Evolutionary conservation across 2,797 vertebrate species (phyloP), one percentile per base, ranked within the genome.

Genomic region (Malurus leucopterus): DNA sequence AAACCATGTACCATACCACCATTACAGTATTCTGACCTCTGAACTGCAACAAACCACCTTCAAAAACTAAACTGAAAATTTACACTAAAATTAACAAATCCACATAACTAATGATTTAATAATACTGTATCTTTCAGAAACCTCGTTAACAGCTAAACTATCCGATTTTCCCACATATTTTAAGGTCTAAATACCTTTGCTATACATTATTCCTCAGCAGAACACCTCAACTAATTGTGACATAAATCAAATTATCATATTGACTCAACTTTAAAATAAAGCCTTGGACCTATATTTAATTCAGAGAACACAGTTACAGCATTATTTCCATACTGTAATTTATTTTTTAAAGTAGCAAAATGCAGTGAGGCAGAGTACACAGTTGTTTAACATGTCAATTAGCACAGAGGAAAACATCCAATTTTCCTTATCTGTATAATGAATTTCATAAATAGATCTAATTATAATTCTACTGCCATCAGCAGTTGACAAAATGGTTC

Each of bases 391-490:
- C 13, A 32, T 86, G 64, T 88, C 91, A 96, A 86, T 83, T 92
- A 95, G 75, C 53, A 89, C 4, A 27, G 14, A 95, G 34, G 43
- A 95, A 92, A 95, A 94, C 36, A 90, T 78, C n/a, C 67, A 34
- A 32, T 90, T 93, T 94, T 86, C 77, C 77, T 93, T 75, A 86
- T 85, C 58, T 29, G 11, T 71, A 84, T 61, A 94, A 91, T 51
- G 49, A 93, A 92, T 86, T 91, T 93, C 71, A 94, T 63, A 93
- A 92, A 91, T 30, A 92, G 63, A 92, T 19, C 49, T 73, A 95
- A 96, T 96, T 90, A 85, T 36, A 94, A 94, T 93, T 94, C 53
- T 88, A 84, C 81, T 94, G 75, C 34, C 59, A 92, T 68, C 63
- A 90, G 69, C 81, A 93, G 77, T 86, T 96, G 86, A 93, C 71